A percentile compares a stretch with the other conserved stretches of the same genome.
phyloP scores from a whole-genome alignment of 2,888 invertebrate species.

The Caenorhabditis zanzibari region DNA sequence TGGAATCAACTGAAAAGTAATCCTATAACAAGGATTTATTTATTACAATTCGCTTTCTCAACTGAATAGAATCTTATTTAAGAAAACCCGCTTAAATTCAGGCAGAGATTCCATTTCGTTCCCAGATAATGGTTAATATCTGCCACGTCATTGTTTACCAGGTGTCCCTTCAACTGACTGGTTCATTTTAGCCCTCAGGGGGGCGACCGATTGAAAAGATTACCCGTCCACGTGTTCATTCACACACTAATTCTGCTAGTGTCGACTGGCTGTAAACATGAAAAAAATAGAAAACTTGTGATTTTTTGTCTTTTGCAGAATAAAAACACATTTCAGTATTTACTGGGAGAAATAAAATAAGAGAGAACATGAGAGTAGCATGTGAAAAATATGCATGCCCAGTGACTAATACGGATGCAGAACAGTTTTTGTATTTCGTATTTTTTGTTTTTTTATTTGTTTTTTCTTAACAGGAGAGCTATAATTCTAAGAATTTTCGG shows the following conservation, averaged over 20 bases:
- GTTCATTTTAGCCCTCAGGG: conserved; percentile 21
- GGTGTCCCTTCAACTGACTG: conserved; percentile 15
- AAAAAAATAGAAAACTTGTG: conserved; percentile 47
- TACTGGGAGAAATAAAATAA: conserved; percentile 2
- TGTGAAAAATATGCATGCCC: conserved; percentile 22
- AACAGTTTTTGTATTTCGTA: conserved; percentile 3
- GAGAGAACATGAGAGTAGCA: conserved; percentile 18
- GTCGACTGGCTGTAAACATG: conserved; percentile 37
- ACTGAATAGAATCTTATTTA: conserved; percentile 8
- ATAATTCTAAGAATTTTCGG: neutral
- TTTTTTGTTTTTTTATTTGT: neutral
- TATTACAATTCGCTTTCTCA: neutral
- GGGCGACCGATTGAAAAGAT: conserved; percentile 42
- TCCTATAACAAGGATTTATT: neutral
- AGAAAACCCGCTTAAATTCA: neutral
- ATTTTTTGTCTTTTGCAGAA: conserved; percentile 45
- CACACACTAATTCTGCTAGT: conserved; percentile 20
- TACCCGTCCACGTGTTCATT: conserved; percentile 23
- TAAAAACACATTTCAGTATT: conserved; percentile 22
- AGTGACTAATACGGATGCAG: conserved; percentile 1
- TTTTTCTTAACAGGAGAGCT: neutral
- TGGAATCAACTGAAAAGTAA: neutral
- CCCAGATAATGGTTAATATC: conserved; percentile 13
- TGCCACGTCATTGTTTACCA: conserved; percentile 48
- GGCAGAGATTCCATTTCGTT: neutral